Conservation (phyloP, 2,888 invertebrate species). For the Cataglyphis cursor region DNA sequence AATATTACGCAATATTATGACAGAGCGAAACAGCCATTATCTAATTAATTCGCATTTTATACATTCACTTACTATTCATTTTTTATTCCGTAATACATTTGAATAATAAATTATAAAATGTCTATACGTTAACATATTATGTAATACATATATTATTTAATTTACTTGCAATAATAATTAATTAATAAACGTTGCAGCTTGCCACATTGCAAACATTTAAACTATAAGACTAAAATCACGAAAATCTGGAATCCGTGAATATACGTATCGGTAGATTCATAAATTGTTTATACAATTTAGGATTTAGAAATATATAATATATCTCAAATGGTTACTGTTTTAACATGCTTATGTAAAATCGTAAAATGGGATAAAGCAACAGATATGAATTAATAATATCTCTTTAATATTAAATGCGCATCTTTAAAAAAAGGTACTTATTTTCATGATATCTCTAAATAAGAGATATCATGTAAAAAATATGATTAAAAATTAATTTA, state of each 20-base stretch:
- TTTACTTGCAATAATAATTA: constrained; percentile 22
- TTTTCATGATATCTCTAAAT: too few relatives aligned
- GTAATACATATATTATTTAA: background rate
- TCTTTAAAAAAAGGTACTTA: background rate
- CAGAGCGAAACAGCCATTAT: constrained; percentile 26
- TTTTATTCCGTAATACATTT: constrained; percentile 25
- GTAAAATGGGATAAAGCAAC: background rate
- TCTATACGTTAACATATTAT: background rate
- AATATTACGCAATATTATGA: constrained; percentile 9
- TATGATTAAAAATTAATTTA: background rate
- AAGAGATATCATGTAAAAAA: background rate
- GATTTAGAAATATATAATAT: background rate
- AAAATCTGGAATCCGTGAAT: background rate
- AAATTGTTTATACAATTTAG: background rate
- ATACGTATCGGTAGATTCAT: background rate
- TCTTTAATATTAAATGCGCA: background rate
- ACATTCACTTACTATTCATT: constrained; percentile 1
- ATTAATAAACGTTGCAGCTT: background rate
- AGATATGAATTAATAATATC: background rate
- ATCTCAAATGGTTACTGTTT: background rate
- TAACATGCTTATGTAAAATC: background rate
- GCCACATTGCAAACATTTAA: background rate
- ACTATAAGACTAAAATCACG: background rate
- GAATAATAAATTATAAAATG: constrained; percentile 28
- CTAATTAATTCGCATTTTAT: constrained; percentile 35